Base-by-base conservation (phyloP, 2,797 vertebrate genomes). In the Myoxocephalus aenaeus region DNA sequence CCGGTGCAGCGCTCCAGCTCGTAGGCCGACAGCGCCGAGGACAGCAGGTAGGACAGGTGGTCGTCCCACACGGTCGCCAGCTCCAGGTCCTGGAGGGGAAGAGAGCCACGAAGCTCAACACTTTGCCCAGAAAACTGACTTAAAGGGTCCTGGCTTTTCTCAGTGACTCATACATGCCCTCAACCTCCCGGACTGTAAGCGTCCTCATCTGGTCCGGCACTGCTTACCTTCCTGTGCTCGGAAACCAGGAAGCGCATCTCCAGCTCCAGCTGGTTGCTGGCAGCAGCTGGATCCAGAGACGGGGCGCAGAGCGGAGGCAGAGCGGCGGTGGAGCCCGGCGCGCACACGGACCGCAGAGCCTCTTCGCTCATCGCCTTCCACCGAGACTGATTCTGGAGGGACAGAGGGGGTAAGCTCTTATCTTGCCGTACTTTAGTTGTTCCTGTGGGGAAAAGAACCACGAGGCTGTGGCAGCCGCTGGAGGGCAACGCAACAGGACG, bases 341-440 rank as follows among this genome's bases (percentile, higher is more conserved):
- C 92, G 71, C 97, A 99, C 0, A 99, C 96, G 0, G 98, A 98
- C 89, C 95, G 96, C 84, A 99, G 93, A 44, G 97, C 98, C 87
- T 99, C 98, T 81, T 93, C 95, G 25, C 97, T 99, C 98, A 99
- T 99, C 11, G 96, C 94, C 87, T 99, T 99, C 98, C 98, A 99
- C 72, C 93, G 96, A 36, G 98, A 98, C 82, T 95, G 96, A 88
- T 99, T 92, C 85, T 93, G 67, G 7, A 81, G 82, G 96, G 92
- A 90, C 96, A 96, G 90, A 74, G 15, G 46, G 46, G 20, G 20
- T 18, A 18, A 3, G 57, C 50, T 51, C 20, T 57, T 48, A 27
- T 42, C 42, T 11, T n/a, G 18, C 2, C 27, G 8, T 14, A 62
- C 34, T 17, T 68, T 50, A 36, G 7, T 7, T 50, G 6, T 2